phyloP scores from a whole-genome alignment of 35 echinoderm and acorn worm genomes.

The Holothuria glaberrima region DNA sequence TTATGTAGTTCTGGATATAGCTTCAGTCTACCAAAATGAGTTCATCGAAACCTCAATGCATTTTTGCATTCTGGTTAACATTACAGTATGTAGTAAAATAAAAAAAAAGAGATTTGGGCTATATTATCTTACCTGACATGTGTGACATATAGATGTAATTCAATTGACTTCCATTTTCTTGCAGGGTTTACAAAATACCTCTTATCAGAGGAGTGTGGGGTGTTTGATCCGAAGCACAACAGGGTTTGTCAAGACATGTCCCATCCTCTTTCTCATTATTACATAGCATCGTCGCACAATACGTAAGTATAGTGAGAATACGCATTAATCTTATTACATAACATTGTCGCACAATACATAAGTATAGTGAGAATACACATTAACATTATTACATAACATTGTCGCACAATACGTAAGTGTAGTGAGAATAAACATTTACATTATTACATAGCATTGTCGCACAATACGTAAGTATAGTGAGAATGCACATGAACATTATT shows the following conservation, averaged over 20 bases:
- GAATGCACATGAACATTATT: conserved; percentile 36
- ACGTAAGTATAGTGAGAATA: conserved; percentile 70
- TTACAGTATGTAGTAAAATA: too few species aligned
- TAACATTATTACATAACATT: conserved; percentile 83
- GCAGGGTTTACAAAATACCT: conserved; percentile 91
- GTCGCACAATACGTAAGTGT: conserved; percentile 98
- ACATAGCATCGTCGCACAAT: conserved; percentile 96
- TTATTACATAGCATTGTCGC: conserved; percentile 96
- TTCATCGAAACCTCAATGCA: too few species aligned
- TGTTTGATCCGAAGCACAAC: conserved; percentile 80
- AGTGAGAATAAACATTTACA: too few species aligned
- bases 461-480: conserved; percentile 90
- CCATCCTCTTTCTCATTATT: conserved; percentile 96
- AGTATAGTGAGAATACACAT: conserved; percentile 22
- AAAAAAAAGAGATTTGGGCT: too few species aligned
- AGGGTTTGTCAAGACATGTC: conserved; percentile 96
- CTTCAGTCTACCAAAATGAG: too few species aligned
- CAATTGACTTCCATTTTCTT: not conserved
- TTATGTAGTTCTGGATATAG: too few species aligned
- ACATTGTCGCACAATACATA: conserved; percentile 97
- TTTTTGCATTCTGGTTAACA: too few species aligned
- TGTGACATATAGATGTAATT: too few species aligned
- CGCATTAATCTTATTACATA: conserved; percentile 71
- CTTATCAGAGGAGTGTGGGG: conserved; percentile 87
- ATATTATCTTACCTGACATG: too few species aligned